These are phyloP conservation scores for Eulemur albifrons DNA, from an alignment of 2,797 vertebrate genomes.

Conservation along the genomic window DNA sequence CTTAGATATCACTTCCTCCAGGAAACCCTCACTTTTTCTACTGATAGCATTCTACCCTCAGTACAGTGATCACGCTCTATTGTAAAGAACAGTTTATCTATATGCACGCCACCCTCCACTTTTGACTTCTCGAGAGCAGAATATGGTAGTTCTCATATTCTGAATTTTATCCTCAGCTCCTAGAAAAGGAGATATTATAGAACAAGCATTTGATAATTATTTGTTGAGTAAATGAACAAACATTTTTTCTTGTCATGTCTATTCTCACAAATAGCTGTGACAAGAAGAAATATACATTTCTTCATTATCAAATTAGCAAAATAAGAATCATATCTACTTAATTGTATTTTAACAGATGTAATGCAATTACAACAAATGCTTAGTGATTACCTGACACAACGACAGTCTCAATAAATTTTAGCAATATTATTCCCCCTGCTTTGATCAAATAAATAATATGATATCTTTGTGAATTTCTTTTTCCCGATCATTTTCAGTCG, in stretches of 20 bases:
- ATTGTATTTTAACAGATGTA: background rate
- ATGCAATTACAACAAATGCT: background rate
- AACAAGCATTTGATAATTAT: background rate
- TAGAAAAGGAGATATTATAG: background rate
- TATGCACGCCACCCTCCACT: rapidly evolving
- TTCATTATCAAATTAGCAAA: background rate
- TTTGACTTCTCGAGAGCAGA: background rate
- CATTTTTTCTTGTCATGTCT: background rate
- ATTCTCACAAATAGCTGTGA: background rate
- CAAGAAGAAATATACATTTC: background rate
- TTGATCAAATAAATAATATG: background rate
- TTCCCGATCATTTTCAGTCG: background rate
- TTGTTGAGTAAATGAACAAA: background rate
- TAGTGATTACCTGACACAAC: background rate
- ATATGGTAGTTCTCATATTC: background rate
- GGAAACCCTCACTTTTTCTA: background rate
- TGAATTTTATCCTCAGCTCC: background rate
- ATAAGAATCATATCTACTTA: background rate
- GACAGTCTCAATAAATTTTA: background rate
- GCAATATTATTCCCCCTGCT: background rate
- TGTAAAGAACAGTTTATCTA: background rate
- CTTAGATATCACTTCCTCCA: background rate
- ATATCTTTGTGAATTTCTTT: background rate
- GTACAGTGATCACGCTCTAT: too few species aligned
- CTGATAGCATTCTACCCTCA: background rate